phyloP scores from a whole-genome alignment of 2,113 vertebrate species.

The Notothenia rossii region DNA sequence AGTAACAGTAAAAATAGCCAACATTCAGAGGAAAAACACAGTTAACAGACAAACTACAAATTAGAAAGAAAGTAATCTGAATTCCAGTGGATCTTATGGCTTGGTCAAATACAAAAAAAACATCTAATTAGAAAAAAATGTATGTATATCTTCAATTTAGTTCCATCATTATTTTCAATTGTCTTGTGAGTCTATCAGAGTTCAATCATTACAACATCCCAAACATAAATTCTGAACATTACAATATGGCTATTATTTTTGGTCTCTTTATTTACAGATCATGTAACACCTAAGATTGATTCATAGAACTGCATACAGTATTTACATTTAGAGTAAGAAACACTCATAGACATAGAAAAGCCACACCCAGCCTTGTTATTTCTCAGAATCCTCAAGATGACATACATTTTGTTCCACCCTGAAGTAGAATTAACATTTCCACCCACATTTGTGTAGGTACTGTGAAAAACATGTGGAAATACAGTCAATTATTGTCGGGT shows the following conservation, averaged over 20 bases:
- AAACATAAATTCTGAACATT: background rate
- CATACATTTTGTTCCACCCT: background rate
- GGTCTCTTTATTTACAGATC: constrained; percentile 45
- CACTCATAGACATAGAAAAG: constrained; percentile 2
- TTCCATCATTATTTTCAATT: background rate
- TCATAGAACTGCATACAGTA: background rate
- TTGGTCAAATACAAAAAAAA: constrained; percentile 26
- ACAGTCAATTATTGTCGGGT: background rate
- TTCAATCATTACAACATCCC: constrained; percentile 7
- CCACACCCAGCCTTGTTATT: background rate
- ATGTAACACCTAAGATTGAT: background rate
- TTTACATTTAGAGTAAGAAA: constrained; percentile 46
- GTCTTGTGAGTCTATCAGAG: background rate
- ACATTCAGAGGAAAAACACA: background rate
- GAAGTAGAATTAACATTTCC: background rate
- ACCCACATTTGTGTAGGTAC: background rate
- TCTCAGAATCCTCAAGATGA: background rate
- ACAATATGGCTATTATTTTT: constrained; percentile 60
- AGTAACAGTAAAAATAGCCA: background rate
- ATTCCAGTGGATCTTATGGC: constrained; percentile 25
- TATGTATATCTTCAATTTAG: background rate
- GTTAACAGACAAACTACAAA: background rate
- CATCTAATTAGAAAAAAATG: background rate
- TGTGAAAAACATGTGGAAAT: constrained; percentile 4
- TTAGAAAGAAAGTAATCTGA: background rate